A percentile compares a stretch with the other conserved stretches of the same genome.
Conservation (phyloP, 2,797 vertebrate genomes). For the Pangasius mekongensis region DNA sequence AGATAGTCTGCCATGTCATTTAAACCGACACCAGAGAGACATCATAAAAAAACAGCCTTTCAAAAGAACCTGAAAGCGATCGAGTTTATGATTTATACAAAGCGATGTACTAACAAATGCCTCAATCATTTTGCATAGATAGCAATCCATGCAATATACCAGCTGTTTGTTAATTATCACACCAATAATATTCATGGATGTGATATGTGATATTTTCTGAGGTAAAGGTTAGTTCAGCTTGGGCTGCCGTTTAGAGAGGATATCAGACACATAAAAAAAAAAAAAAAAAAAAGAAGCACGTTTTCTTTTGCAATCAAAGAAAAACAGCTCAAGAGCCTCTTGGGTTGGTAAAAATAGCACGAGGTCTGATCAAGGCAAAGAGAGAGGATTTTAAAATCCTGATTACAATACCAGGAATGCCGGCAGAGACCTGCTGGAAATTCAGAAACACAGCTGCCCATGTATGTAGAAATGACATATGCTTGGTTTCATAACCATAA, state of each 20-base stretch:
- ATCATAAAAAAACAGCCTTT: constrained; percentile 23
- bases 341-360: constrained; percentile 79
- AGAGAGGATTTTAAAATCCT: constrained; percentile 74
- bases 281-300: constrained; percentile 33
- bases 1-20: constrained; percentile 44
- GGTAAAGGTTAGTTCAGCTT: constrained; percentile 22
- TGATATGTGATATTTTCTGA: background rate
- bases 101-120: background rate
- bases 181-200: background rate
- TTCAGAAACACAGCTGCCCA: constrained; percentile 72
- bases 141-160: background rate
- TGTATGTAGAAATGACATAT: constrained; percentile 62
- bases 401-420: constrained; percentile 78
- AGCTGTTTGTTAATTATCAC: background rate
- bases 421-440: constrained; percentile 66
- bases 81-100: constrained; percentile 15
- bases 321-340: constrained; percentile 72
- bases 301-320: constrained; percentile 69
- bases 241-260: constrained; percentile 14
- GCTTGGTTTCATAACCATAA: background rate
- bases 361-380: constrained; percentile 76
- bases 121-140: background rate
- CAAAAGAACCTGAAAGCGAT: constrained; percentile 9
- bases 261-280: constrained; percentile 32
- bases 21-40: constrained; percentile 33